Percentiles rank a stretch among this genome's conserved stretches.
Conservation (phyloP, 1,140 invertebrate genomes). For the Diorhabda elongata region DNA sequence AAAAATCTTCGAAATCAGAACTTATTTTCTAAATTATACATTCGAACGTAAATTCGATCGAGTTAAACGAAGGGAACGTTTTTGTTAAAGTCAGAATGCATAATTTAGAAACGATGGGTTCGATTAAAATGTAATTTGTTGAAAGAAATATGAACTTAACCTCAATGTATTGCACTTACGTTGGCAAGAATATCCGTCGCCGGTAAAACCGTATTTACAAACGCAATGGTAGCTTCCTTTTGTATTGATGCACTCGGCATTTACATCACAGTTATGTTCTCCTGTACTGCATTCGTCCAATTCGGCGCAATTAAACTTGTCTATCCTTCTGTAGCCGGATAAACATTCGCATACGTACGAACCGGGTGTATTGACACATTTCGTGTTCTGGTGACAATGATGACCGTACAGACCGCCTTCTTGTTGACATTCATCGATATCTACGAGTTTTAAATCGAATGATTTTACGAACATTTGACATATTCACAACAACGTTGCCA, state of each 20-base stretch:
- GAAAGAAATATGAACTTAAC: too few relatives aligned
- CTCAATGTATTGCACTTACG: slow-evolving; percentile 57
- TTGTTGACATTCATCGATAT: slow-evolving; percentile 76
- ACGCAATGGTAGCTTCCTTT: slow-evolving; percentile 79
- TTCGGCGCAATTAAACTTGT: slow-evolving; percentile 78
- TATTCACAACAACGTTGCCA: too few relatives aligned
- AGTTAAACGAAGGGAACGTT: too few relatives aligned
- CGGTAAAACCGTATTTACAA: slow-evolving; percentile 76
- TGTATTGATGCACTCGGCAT: slow-evolving; percentile 82
- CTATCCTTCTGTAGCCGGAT: slow-evolving; percentile 69
- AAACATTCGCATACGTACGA: slow-evolving; percentile 79
- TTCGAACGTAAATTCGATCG: too few relatives aligned
- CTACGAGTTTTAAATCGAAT: slow-evolving; percentile 46
- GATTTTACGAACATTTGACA: too few relatives aligned
- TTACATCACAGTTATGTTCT: slow-evolving; percentile 67
- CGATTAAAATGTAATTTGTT: too few relatives aligned
- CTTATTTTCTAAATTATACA: too few relatives aligned
- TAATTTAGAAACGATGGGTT: too few relatives aligned
- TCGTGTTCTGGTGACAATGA: slow-evolving; percentile 75
- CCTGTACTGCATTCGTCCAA: slow-evolving; percentile 71
- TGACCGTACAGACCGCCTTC: slow-evolving; percentile 71
- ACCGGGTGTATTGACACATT: slow-evolving; percentile 74
- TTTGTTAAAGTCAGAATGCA: too few relatives aligned
- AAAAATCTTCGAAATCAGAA: too few relatives aligned
- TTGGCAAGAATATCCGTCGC: slow-evolving; percentile 76